Evolutionary conservation across 2,113 vertebrate species (phyloP).

Genomic region (Candoia aspera): DNA sequence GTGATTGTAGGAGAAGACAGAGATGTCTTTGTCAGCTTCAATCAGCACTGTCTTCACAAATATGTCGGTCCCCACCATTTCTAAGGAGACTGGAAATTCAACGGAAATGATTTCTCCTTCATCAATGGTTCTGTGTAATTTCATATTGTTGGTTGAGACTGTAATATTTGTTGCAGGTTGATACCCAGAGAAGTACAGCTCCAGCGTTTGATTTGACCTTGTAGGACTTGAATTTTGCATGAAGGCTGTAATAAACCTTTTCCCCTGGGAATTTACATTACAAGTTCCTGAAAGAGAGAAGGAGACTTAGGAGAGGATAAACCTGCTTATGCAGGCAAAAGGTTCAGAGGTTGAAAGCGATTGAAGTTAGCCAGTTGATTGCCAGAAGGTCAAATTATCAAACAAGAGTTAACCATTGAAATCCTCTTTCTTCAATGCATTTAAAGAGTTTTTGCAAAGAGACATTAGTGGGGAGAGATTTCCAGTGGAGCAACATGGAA

Average conservation of each 20-base stretch:
- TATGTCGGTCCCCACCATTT: not conserved
- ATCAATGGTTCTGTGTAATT: not conserved
- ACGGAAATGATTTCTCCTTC: not conserved
- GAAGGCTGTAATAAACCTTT: conserved; percentile 14
- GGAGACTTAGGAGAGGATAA: not conserved
- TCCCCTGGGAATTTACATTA: not conserved
- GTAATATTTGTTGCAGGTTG: not conserved
- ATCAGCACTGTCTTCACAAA: not conserved
- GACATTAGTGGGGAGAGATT: too few relatives aligned
- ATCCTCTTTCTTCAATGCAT: too few relatives aligned
- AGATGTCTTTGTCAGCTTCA: conserved; percentile 5
- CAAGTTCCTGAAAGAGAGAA: not conserved
- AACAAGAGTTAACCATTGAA: too few relatives aligned
- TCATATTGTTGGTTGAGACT: not conserved
- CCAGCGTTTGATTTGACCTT: not conserved
- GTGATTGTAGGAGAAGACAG: not conserved
- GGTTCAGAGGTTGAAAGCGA: not conserved
- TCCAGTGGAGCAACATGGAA: too few relatives aligned
- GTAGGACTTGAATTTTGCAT: not conserved
- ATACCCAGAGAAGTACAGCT: conserved; percentile 1
- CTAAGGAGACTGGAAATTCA: not conserved
- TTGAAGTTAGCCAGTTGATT: too few relatives aligned
- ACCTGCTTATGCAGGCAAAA: not conserved
- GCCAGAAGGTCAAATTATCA: too few relatives aligned
- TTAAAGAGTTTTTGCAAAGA: too few relatives aligned